Percentiles rank a stretch among this genome's conserved stretches.
Conservation (phyloP, 2,888 invertebrate species). For the Eremobia ochroleuca region DNA sequence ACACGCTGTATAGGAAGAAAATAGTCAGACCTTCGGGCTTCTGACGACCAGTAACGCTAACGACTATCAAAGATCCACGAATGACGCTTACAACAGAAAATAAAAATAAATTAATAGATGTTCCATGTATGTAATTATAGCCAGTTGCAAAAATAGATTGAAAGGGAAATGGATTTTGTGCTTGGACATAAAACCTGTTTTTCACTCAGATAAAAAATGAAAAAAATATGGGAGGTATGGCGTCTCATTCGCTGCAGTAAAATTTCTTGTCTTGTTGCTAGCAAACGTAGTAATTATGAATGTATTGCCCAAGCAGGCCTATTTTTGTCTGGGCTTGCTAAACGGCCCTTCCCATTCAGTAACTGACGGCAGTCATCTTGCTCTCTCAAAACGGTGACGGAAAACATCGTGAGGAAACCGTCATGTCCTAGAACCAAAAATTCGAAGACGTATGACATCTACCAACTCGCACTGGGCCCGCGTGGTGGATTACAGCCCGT, state of each 20-base stretch:
- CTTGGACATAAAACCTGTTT: conserved; percentile 8
- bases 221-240: not conserved
- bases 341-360: not conserved
- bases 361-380: not conserved
- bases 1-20: too few relatives aligned
- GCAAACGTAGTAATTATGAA: not conserved
- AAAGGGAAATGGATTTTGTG: conserved; percentile 13
- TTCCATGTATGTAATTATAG: conserved; percentile 2
- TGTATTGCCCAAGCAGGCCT: not conserved
- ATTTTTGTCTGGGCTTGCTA: not conserved
- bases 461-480: too few relatives aligned
- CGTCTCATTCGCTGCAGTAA: not conserved
- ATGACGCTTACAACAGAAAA: not conserved
- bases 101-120: not conserved
- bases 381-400: too few relatives aligned
- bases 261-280: conserved; percentile 1
- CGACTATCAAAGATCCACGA: too few relatives aligned
- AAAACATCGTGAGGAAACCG: too few relatives aligned
- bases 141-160: conserved; percentile 24
- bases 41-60: too few relatives aligned
- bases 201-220: not conserved
- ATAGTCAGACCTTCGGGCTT: too few relatives aligned
- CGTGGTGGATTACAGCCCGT: too few relatives aligned
- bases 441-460: too few relatives aligned
- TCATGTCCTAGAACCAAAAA: too few relatives aligned